Conservation (phyloP, 2,888 invertebrate genomes). For the Zootermopsis nevadensis region DNA sequence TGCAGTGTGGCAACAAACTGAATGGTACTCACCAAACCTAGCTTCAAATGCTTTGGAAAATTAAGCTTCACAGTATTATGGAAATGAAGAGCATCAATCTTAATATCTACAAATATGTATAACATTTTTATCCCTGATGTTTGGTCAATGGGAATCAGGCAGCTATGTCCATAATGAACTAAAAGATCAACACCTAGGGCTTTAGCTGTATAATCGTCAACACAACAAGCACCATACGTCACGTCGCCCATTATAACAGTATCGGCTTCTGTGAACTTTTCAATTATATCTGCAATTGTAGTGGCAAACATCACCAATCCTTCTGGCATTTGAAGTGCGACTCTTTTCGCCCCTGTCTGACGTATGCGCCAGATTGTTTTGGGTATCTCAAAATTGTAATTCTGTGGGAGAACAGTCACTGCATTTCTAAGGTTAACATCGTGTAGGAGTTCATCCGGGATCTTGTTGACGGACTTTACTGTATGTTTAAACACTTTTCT, state of each 20-base stretch:
- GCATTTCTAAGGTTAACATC: slow-evolving; percentile 79
- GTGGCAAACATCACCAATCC: slow-evolving; percentile 93
- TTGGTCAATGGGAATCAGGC: slow-evolving; percentile 89
- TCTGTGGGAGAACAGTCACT: slow-evolving; percentile 82
- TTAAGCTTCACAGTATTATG: slow-evolving; percentile 87
- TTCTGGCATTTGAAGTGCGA: slow-evolving; percentile 98
- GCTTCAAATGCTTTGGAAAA: slow-evolving; percentile 72
- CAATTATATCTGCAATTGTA: slow-evolving; percentile 92
- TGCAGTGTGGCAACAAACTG: slow-evolving; percentile 97
- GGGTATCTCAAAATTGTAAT: slow-evolving; percentile 98
- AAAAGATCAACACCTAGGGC: slow-evolving; percentile 90
- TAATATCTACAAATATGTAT: slow-evolving; percentile 98
- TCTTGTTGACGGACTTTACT: slow-evolving; percentile 77
- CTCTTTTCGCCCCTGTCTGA: slow-evolving; percentile 83
- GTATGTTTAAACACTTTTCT: slow-evolving; percentile 83
- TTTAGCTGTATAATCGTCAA: slow-evolving; percentile 95
- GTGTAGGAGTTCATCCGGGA: slow-evolving; percentile 82
- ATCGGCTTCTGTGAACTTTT: slow-evolving; percentile 88
- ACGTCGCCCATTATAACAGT: slow-evolving; percentile 98
- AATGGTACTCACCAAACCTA: slow-evolving; percentile 95
- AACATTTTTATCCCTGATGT: slow-evolving; percentile 89
- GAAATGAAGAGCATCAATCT: slow-evolving; percentile 94
- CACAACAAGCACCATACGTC: slow-evolving; percentile 98
- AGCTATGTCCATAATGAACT: slow-evolving; percentile 98
- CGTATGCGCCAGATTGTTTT: slow-evolving; percentile 98